A percentile compares a stretch with the other conserved stretches of the same genome.
These are phyloP conservation scores for Hydra vulgaris DNA, from an alignment of 30 jellyfish, hydroid and myxozoan species.

Conservation along the genomic window DNA sequence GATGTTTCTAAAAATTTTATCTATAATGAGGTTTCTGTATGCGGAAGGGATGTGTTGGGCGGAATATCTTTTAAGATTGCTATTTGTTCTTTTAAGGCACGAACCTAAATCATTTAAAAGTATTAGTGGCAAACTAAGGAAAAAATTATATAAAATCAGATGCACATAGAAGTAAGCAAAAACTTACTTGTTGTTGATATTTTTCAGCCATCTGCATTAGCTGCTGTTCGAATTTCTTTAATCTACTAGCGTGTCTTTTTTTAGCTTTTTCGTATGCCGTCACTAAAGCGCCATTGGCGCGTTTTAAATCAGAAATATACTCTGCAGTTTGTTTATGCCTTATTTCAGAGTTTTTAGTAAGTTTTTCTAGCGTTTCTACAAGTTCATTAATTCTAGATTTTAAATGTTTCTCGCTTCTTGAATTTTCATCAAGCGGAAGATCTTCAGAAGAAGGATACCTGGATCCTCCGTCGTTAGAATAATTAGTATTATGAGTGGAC, in stretches of 20 bases:
- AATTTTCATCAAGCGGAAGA: constrained; percentile 68
- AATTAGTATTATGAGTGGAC: constrained; percentile 32
- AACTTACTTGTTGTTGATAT: constrained; percentile 70
- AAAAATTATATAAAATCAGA: not conserved
- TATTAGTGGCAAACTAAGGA: not conserved
- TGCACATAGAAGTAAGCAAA: not conserved
- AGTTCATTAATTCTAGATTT: constrained; percentile 71
- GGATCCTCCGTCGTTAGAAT: not conserved
- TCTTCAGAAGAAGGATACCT: constrained; percentile 54
- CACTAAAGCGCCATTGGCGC: constrained; percentile 97
- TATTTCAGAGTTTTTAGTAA: constrained; percentile 78
- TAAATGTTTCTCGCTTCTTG: constrained; percentile 73
- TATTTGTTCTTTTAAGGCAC: constrained; percentile 35
- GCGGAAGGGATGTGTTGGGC: constrained; percentile 16
- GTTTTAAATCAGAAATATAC: constrained; percentile 82
- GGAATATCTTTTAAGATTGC: constrained; percentile 28
- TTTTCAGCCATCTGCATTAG: constrained; percentile 79
- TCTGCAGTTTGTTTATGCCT: constrained; percentile 93
- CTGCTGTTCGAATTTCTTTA: constrained; percentile 92
- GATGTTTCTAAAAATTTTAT: no score
- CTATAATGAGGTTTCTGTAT: constrained; percentile 31
- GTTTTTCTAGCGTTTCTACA: constrained; percentile 78
- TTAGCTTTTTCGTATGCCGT: constrained; percentile 99
- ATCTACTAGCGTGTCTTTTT: constrained; percentile 90
- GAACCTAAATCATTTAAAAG: constrained; percentile 13